Evolutionary conservation across 2,113 vertebrate genomes (phyloP).

Genomic region (Typhlomys cinereus): DNA sequence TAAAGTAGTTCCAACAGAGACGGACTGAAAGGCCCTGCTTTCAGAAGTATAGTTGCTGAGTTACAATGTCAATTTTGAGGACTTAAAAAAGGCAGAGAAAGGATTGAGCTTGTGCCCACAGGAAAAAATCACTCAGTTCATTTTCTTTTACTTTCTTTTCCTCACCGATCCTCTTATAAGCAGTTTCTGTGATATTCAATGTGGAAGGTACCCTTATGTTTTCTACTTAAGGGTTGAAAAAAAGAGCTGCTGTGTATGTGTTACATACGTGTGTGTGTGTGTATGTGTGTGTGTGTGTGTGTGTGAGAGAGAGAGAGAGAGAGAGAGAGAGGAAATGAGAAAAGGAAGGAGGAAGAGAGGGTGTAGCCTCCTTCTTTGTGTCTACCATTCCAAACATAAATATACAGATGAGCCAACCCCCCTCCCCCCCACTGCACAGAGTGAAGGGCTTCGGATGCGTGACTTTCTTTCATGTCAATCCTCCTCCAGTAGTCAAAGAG

Average conservation of each 20-base stretch:
- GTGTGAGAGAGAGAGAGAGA: background rate
- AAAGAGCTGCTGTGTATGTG: background rate
- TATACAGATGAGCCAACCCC: too few relatives aligned
- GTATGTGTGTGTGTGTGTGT: too few relatives aligned
- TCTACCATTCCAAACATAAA: too few relatives aligned
- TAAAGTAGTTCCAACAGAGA: slow-evolving; percentile 7
- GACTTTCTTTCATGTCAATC: background rate
- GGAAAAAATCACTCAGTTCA: background rate
- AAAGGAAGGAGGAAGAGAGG: background rate
- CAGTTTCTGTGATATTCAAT: background rate
- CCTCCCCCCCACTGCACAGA: too few relatives aligned
- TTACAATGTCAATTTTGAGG: background rate
- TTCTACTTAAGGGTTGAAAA: slow-evolving; percentile 15
- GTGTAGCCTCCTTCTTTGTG: background rate
- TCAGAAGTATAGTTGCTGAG: background rate
- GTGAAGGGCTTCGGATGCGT: background rate
- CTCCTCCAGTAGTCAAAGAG: background rate
- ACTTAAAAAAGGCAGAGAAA: background rate
- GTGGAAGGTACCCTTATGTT: background rate
- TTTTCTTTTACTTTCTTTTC: background rate
- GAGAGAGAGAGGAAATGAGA: background rate
- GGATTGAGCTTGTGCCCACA: background rate
- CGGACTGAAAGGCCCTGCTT: background rate
- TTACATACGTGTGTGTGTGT: too few relatives aligned
- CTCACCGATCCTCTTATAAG: background rate